Evolutionary conservation across 2,113 vertebrate species (phyloP).

Genomic region (Stictonetta naevosa): DNA sequence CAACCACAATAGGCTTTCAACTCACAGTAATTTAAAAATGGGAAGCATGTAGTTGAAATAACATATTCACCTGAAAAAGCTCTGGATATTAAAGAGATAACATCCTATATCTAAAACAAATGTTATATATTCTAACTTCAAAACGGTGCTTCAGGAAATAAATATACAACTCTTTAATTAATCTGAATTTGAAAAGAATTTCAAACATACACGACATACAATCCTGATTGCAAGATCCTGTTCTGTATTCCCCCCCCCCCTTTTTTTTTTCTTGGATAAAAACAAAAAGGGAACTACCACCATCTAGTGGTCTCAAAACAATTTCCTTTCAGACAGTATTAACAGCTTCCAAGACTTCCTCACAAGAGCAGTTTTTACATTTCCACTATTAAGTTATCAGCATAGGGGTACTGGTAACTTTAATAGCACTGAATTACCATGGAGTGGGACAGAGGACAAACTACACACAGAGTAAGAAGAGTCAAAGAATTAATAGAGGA

Average conservation of each 20-base stretch:
- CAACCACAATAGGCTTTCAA: not conserved
- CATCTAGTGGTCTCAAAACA: constrained; percentile 72
- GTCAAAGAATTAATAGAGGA: not conserved
- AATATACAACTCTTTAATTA: not conserved
- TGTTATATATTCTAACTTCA: not conserved
- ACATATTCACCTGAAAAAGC: not conserved
- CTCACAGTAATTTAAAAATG: not conserved
- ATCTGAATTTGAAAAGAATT: constrained; percentile 21
- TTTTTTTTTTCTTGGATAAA: not conserved
- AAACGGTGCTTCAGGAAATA: not conserved
- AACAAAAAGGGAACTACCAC: constrained; percentile 58
- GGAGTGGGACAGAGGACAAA: not conserved
- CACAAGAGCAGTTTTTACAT: not conserved
- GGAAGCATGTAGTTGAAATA: not conserved
- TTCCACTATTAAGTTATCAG: not conserved
- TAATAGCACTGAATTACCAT: not conserved
- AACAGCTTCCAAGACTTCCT: not conserved
- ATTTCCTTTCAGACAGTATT: not conserved
- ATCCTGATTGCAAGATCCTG: not conserved
- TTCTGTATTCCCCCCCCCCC: not conserved
- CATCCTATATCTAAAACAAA: not conserved
- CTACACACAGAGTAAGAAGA: not conserved
- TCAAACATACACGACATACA: not conserved
- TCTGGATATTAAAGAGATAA: not conserved
- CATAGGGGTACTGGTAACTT: not conserved